Percentiles rank a stretch among this genome's conserved stretches.
Conservation (phyloP, 2,113 vertebrate genomes). For the Scatophagus argus region DNA sequence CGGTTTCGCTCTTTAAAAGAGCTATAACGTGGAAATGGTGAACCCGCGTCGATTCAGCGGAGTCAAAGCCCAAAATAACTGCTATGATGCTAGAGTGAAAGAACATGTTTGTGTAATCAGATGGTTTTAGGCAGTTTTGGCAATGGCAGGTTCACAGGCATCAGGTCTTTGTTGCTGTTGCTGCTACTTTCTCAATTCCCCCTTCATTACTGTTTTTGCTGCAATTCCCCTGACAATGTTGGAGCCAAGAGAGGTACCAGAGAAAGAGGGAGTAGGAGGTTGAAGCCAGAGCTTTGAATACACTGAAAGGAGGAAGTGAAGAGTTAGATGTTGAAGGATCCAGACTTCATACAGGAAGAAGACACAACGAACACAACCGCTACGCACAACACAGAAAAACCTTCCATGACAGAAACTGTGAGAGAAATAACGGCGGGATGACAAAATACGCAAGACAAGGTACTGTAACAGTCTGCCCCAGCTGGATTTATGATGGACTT, state of each 20-base stretch:
- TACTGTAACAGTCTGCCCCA: constrained; percentile 41
- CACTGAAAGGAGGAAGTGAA: constrained; percentile 67
- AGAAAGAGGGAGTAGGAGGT: neutral
- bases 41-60: neutral
- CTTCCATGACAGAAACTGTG: neutral
- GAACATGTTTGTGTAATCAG: neutral
- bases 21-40: neutral
- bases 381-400: neutral
- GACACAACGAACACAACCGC: neutral
- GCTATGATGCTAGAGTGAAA: neutral
- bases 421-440: constrained; percentile 38
- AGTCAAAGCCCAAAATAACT: constrained; percentile 17
- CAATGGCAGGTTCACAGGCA: constrained; percentile 4
- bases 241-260: neutral
- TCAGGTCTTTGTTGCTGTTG: constrained; percentile 15
- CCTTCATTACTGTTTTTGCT: neutral
- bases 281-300: constrained; percentile 1
- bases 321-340: neutral
- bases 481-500: neutral
- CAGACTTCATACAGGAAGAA: constrained; percentile 43
- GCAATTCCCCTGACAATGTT: neutral
- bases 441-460: constrained; percentile 45
- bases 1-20: neutral
- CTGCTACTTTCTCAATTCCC: constrained; percentile 26
- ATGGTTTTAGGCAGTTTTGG: neutral